A percentile compares a stretch with the other conserved stretches of the same genome.
Conservation (phyloP, 2,888 invertebrate species). For the Dicyrtoma fusca region DNA sequence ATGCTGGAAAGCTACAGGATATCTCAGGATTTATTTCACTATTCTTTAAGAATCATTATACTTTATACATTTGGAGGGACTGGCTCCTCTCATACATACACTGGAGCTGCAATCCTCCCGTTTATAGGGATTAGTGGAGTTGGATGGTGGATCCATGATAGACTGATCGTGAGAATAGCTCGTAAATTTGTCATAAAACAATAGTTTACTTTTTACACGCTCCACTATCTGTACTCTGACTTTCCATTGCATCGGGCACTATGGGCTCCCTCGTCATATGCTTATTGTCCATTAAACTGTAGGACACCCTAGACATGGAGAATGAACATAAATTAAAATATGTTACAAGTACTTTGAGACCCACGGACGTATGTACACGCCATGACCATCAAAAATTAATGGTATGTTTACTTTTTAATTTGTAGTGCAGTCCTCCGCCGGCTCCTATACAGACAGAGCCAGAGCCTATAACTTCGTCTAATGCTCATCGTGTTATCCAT, state of each 20-base stretch:
- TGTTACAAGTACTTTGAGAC: too few relatives aligned
- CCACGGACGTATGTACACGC: too few relatives aligned
- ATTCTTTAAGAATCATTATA: too few relatives aligned
- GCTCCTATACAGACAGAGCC: too few relatives aligned
- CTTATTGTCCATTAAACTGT: neutral
- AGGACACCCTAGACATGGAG: neutral
- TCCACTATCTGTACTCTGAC: neutral
- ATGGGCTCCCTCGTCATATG: neutral
- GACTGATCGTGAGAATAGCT: slow-evolving; percentile 18
- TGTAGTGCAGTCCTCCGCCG: too few relatives aligned
- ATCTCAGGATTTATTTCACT: neutral
- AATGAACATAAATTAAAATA: too few relatives aligned
- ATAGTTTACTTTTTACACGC: slow-evolving; percentile 10
- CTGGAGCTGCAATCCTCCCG: neutral
- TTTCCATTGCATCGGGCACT: too few relatives aligned
- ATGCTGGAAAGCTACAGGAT: slow-evolving; percentile 13
- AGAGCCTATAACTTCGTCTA: too few relatives aligned
- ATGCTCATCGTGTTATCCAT: too few relatives aligned
- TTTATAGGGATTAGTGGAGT: slow-evolving; percentile 3
- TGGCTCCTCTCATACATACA: neutral
- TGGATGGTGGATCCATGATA: slow-evolving; percentile 15
- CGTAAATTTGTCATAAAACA: slow-evolving; percentile 32
- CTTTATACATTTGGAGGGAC: neutral
- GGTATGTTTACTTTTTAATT: too few relatives aligned
- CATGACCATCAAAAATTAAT: too few relatives aligned